Base-by-base conservation (phyloP, 2,113 vertebrate genomes). In the Xenopus borealis region DNA sequence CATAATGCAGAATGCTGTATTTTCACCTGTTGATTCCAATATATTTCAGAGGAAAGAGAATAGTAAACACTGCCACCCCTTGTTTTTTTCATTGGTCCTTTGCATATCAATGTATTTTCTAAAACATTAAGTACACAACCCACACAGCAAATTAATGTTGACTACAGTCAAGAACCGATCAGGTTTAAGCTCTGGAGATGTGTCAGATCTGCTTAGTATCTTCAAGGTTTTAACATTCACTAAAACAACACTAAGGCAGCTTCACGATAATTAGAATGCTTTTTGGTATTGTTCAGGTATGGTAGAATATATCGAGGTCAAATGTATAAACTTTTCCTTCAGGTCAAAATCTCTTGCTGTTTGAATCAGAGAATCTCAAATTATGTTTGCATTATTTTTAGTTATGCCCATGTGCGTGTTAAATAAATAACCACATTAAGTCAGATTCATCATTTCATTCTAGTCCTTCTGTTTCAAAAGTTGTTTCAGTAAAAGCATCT, bases 161-260 rank as follows among this genome's bases (percentile, higher is more conserved):
- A 75, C 73, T 75, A 75, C 66, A 62, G 66, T 52, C 13, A 45
- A 75, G 66, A 69, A 55, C 59, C 62, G 66, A 69, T 62, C 67
- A 68, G 46, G 73, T 76, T 76, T 76, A 76, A 62, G 73, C 58
- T 76, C 58, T 69, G 47, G 27, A 63, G 73, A 76, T 33, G 66
- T 76, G 73, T 76, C 73, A 76, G 58, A 66, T 62, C 50, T 66
- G 62, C 23, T 76, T 76, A 76, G 66, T 53, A 62, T 76, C 46
- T 66, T 62, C 69, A 69, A 69, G 58, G 73, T 62, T 76, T 76
- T 69, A 76, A 69, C 73, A 69, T 63, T 76, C 73, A 40, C 73
- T 69, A 76, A 76, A 76, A 69, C 58, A 76, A 76, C 73, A 76
- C 66, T 76, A 53, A 27, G 73, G 50, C 62, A 46, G 33, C 46